Conservation (phyloP, 2,113 vertebrate species). For the Deroptyus accipitrinus region DNA sequence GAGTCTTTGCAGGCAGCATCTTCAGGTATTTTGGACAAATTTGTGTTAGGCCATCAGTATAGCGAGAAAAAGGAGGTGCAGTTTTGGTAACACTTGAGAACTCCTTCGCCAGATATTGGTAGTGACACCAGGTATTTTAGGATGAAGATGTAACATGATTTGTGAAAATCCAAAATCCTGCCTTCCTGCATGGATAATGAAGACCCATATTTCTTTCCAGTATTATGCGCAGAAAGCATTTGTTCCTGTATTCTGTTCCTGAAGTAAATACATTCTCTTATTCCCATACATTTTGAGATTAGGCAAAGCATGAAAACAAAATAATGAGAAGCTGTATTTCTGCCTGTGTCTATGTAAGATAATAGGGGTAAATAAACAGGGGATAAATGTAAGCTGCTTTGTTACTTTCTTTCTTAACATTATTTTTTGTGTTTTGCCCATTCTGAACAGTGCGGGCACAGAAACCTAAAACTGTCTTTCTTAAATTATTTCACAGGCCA, state of each 20-base stretch:
- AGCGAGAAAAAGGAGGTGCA: background rate
- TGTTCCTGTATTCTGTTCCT: background rate
- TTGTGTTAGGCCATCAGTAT: background rate
- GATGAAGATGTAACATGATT: background rate
- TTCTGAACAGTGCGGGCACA: background rate
- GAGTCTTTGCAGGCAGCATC: background rate
- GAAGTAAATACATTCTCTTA: background rate
- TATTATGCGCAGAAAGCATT: background rate
- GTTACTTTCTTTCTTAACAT: conserved; percentile 9
- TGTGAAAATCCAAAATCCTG: background rate
- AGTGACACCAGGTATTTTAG: background rate
- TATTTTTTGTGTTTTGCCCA: background rate
- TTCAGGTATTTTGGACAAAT: background rate
- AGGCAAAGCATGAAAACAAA: conserved; percentile 32
- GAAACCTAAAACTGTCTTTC: background rate
- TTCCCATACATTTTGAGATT: background rate
- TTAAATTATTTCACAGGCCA: background rate
- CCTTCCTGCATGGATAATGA: background rate
- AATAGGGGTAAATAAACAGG: background rate
- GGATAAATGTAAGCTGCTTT: background rate
- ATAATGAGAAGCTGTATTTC: background rate
- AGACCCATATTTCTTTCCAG: background rate
- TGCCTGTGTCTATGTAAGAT: conserved; percentile 10
- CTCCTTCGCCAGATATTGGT: background rate
- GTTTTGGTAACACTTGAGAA: background rate